Evolutionary conservation across 2,113 vertebrate species (phyloP), one percentile per base, ranked within the genome.

Genomic region (Takifugu bimaculatus): DNA sequence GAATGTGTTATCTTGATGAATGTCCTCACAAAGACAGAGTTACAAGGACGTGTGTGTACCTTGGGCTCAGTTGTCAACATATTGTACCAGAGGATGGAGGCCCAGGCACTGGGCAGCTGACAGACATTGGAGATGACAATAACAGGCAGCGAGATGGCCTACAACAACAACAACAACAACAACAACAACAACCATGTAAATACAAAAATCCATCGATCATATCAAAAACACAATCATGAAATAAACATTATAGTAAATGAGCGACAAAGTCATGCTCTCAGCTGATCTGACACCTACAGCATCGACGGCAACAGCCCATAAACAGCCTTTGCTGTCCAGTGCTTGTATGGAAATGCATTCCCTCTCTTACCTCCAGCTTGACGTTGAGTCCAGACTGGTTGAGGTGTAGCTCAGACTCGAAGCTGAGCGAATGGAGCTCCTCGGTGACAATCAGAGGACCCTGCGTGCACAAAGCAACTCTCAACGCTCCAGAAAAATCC

Each of bases 41-140:
- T 20, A 20, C 20, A 20, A 20, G 60, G 26, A 45, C 26, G 70
- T 54, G 73, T 47, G 45, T 59, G 51, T 50, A 96, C 97, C 93
- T 94, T 95, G 54, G 94, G 91, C 45, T 98, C 97, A 0, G 85
- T 88, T 68, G 90, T 93, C 51, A 98, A 88, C 95, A 98, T 98
- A 90, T 98, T 99, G 92, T 98, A 99, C 96, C 97, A 99, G 27
- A 98, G 83, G 81, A 98, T 96, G 52, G 96, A 98, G 57, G 96
- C 97, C 97, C 97, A 98, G 56, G 96, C 96, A 12, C 93, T 96
- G 25, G 97, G 97, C 50, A 99, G 93, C 88, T 99, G 97, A 80
- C 94, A 96, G 50, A 99, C 97, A 0, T 98, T 99, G 45, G 97
- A 99, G 88, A 99, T 99, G 59, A 99, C 95, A 35, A 99, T 94